Percentiles rank a stretch among this genome's conserved stretches.
Evolutionary conservation across 2,888 invertebrate genomes (phyloP).

Genomic region (Ceriagrion tenellum): DNA sequence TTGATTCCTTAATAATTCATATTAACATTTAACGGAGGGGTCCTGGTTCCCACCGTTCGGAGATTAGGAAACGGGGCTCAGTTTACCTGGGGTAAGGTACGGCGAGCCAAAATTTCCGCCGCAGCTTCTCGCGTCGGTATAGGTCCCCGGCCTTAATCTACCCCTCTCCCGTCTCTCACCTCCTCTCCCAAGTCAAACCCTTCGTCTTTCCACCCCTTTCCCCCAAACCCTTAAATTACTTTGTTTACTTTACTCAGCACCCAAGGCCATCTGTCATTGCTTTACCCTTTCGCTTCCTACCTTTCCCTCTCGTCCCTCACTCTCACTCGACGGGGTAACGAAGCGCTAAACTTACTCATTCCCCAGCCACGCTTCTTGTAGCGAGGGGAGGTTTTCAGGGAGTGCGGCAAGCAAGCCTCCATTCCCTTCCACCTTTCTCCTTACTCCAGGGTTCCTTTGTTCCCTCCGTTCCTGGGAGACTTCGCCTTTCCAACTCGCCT

Average conservation of each 20-base stretch:
- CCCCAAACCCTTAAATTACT: slow-evolving; percentile 28
- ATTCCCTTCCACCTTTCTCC: background rate
- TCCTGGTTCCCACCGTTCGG: background rate
- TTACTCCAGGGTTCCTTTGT: background rate
- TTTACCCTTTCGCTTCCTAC: background rate
- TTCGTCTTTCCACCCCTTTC: background rate
- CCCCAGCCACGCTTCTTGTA: background rate
- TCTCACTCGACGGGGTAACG: background rate
- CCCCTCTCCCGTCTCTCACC: too few species aligned
- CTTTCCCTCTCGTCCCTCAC: background rate
- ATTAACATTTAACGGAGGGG: background rate
- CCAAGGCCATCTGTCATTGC: slow-evolving; percentile 45
- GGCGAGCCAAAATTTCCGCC: background rate
- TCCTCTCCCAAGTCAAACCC: background rate
- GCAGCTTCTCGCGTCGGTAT: background rate
- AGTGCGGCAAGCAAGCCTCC: background rate
- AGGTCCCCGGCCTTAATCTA: background rate
- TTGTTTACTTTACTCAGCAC: slow-evolving; percentile 51
- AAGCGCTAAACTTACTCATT: slow-evolving; percentile 41
- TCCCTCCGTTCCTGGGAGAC: background rate
- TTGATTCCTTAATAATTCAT: background rate
- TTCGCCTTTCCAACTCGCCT: background rate
- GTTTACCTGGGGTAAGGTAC: background rate
- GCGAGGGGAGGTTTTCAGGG: background rate
- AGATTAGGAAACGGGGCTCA: background rate